Evolutionary conservation across 2,113 vertebrate species (phyloP).

Genomic region (Bagarius yarrelli): DNA sequence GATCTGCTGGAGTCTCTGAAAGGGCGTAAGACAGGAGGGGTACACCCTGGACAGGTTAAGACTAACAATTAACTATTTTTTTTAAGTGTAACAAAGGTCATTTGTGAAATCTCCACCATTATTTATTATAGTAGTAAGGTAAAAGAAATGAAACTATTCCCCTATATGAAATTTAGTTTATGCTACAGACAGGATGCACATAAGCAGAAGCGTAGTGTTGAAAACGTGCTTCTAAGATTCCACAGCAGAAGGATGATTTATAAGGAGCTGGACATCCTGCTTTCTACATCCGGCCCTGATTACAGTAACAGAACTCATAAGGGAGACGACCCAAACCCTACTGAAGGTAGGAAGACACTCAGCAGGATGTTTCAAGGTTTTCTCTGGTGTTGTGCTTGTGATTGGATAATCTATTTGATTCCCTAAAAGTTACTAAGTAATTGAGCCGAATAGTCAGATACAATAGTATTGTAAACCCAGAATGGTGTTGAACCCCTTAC

Average conservation of each 20-base stretch:
- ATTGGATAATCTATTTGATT: constrained; percentile 28
- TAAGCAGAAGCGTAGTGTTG: background rate
- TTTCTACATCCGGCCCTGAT: constrained; percentile 35
- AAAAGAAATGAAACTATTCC: constrained; percentile 8
- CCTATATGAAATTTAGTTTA: background rate
- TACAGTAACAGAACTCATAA: constrained; percentile 34
- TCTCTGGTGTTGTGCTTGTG: background rate
- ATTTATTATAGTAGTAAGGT: background rate
- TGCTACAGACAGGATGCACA: background rate
- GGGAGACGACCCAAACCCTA: constrained; percentile 30
- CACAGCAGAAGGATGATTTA: constrained; percentile 44
- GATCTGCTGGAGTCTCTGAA: too few species aligned
- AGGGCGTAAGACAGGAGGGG: too few species aligned
- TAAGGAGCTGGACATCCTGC: constrained; percentile 11
- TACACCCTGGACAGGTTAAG: too few species aligned
- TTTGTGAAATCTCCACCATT: background rate
- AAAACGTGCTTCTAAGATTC: background rate
- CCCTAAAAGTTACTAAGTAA: background rate
- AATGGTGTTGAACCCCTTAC: background rate
- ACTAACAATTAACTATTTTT: background rate
- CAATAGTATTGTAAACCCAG: background rate
- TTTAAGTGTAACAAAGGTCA: background rate
- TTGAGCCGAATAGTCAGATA: background rate
- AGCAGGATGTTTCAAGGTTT: background rate
- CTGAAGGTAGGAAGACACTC: constrained; percentile 8